Evolutionary conservation across 2,113 vertebrate genomes (phyloP).

Genomic region (Oceanodroma tethys): DNA sequence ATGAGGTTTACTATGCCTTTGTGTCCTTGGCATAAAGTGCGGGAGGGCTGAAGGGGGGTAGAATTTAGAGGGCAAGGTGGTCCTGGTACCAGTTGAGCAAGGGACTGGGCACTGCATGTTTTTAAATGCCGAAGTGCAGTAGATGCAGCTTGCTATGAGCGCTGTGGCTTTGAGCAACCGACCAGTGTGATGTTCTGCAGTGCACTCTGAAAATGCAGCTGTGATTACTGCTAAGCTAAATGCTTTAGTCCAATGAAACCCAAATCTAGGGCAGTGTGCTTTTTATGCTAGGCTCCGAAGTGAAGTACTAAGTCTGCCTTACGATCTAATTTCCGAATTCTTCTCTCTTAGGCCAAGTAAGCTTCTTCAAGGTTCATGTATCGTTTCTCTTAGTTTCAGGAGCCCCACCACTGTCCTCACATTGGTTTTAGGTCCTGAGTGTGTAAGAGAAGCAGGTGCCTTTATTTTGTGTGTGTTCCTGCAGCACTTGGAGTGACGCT

Average conservation of each 20-base stretch:
- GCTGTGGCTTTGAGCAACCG: not conserved
- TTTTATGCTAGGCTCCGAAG: not conserved
- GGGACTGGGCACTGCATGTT: not conserved
- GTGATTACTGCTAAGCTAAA: not conserved
- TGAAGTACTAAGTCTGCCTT: not conserved
- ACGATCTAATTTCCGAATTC: not conserved
- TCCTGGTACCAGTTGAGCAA: not conserved
- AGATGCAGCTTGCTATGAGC: not conserved
- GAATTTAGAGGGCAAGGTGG: not conserved
- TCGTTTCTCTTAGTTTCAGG: not conserved
- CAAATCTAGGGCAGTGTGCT: not conserved
- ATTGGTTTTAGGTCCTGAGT: not conserved
- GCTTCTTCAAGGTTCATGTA: not conserved
- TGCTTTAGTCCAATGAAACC: not conserved
- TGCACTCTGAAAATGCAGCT: not conserved
- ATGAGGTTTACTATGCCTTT: not conserved
- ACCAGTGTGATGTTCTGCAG: not conserved
- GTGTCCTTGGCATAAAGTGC: not conserved
- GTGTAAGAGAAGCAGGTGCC: not conserved
- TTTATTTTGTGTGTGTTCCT: not conserved
- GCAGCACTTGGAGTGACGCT: not conserved
- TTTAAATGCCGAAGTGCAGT: not conserved
- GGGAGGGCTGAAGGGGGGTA: not conserved
- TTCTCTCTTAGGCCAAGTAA: not conserved
- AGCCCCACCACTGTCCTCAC: not conserved